A percentile compares a stretch with the other conserved stretches of the same genome.
phyloP scores from a whole-genome alignment of 2,113 vertebrate genomes.

The Scortum barcoo region DNA sequence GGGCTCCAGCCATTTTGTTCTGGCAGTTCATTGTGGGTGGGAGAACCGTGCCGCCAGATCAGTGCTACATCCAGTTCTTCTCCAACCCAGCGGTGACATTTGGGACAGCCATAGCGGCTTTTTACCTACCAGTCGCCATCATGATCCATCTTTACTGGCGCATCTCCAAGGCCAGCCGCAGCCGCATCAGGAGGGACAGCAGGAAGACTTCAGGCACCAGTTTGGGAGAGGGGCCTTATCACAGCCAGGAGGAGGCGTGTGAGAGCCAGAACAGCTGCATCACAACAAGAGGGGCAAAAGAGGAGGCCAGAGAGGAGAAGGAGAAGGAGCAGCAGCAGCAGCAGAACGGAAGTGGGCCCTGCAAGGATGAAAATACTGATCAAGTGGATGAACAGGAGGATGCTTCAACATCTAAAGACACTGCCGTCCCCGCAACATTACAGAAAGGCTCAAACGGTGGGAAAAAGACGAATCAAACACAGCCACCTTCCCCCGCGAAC shows the following conservation, averaged over 20 bases:
- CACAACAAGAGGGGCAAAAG: constrained; percentile 18
- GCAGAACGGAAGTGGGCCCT: constrained; percentile 58
- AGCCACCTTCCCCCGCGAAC: constrained; percentile 54
- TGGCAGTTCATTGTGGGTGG: constrained; percentile 97
- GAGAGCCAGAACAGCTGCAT: constrained; percentile 85
- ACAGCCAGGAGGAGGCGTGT: constrained; percentile 87
- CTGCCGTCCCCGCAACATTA: not conserved
- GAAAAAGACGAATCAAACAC: constrained; percentile 41
- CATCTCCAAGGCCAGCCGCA: constrained; percentile 95
- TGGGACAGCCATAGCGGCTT: constrained; percentile 97
- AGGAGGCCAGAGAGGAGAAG: constrained; percentile 47
- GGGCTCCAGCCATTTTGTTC: constrained; percentile 98
- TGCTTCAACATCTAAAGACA: constrained; percentile 60
- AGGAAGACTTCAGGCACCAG: constrained; percentile 84
- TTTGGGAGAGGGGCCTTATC: constrained; percentile 86
- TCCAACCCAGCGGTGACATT: constrained; percentile 95
- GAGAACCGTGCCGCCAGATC: constrained; percentile 87
- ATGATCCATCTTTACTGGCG: constrained; percentile 97
- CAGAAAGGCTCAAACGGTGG: constrained; percentile 12
- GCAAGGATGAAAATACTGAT: not conserved
- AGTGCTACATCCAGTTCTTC: constrained; percentile 97
- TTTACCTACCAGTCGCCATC: constrained; percentile 95
- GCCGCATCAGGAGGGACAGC: constrained; percentile 90
- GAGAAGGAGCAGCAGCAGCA: constrained; percentile 62
- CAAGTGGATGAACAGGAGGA: not conserved